Base-by-base conservation (phyloP, 2,888 invertebrate genomes). In the Bursaphelenchus okinawaensis region DNA sequence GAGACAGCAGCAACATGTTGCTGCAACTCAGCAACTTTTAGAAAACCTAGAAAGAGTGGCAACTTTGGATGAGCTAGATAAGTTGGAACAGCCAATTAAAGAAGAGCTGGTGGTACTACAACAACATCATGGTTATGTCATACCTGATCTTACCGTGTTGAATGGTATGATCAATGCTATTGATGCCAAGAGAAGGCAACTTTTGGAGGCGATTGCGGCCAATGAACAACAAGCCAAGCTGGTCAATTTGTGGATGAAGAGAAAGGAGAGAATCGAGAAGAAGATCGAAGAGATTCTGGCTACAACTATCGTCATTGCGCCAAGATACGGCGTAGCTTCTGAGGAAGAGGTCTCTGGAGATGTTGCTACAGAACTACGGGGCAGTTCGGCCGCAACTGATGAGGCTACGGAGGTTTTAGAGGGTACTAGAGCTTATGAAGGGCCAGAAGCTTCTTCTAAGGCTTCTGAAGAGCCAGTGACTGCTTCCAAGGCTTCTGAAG, bases 81-180 rank as follows among this genome's bases (percentile, higher is more conserved):
- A 27, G 20, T 26, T 65, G 66, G 54, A 65, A 28, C 9, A 22
- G 22, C 67, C 66, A n/a, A 55, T 65, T 20, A 24, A 56, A 12
- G 66, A 31, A 8, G 66, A 52, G 23, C 7, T 59, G 8, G 27
- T 8, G 8, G 7, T 28, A 0, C 4, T 8, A 1, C 66, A 68
- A 6, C 40, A 68, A 54, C 31, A 40, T 4, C 55, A 50, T 7
- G 28, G 26, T 3, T 67, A 66, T 12, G 65, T 65, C 6, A 16
- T 67, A 16, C 67, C 27, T n/a, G 51, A 67, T 19, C 23, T n/a
- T n/a, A n/a, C 4, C 7, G 62, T 61, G 9, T 22, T 62, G 20
- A 20, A 22, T 16, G 62, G 60, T 22, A 24, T 62, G 62, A 7
- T 62, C 16, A 62, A 61, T 60, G 60, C 58, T 8, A 62, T 62